Percentiles rank a stretch among this genome's conserved stretches.
Evolutionary conservation across 2,888 invertebrate species (phyloP).

Genomic region (Tenthredo livida): DNA sequence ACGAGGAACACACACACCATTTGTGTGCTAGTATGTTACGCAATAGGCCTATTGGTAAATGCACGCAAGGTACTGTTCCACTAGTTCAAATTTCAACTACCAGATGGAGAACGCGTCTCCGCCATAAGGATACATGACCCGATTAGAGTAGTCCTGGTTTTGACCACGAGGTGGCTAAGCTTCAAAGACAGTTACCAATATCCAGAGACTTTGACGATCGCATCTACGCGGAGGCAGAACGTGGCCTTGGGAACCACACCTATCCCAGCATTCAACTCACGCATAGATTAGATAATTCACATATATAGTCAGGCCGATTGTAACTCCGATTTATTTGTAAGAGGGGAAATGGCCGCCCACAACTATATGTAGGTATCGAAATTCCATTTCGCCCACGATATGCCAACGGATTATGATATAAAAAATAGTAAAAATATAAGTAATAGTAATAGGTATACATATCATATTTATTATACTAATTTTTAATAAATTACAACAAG

Average conservation of each 20-base stretch:
- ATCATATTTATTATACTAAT: not conserved
- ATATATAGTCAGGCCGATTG: not conserved
- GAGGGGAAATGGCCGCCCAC: conserved; percentile 30
- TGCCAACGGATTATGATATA: not conserved
- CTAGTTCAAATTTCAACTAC: no score
- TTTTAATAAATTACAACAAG: not conserved
- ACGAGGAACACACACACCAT: no score
- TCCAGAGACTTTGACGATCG: not conserved
- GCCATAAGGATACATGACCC: no score
- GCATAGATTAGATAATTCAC: conserved; percentile 46
- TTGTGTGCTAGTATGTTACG: no score
- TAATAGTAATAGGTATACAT: not conserved
- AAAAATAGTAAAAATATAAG: not conserved
- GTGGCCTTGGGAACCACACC: conserved; percentile 39
- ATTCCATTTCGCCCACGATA: conserved; percentile 32
- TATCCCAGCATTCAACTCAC: conserved; percentile 50
- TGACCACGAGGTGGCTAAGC: no score
- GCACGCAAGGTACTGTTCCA: no score
- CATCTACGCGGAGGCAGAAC: not conserved
- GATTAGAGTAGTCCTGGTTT: no score
- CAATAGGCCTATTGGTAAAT: not conserved
- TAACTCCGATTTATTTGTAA: conserved; percentile 20
- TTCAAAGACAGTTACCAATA: no score
- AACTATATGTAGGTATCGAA: conserved; percentile 22
- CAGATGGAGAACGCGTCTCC: no score